Conservation (phyloP, 1,140 invertebrate species). For the Trichomalopsis sarcophagae region DNA sequence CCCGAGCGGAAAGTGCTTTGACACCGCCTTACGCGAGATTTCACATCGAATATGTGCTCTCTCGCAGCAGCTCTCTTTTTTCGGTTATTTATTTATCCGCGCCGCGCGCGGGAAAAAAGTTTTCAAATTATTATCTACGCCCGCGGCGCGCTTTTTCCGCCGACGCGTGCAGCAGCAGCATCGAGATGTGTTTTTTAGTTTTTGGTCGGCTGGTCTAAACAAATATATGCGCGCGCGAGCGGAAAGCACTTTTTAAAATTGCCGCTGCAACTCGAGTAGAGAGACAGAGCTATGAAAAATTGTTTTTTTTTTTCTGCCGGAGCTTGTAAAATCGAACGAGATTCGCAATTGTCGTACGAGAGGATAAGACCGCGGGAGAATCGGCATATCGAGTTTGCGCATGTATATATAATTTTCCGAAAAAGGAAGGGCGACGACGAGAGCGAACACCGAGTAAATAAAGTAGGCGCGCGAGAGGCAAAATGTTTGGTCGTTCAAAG, state of each 20-base stretch:
- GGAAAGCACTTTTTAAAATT: not conserved
- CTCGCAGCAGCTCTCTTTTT: too few species aligned
- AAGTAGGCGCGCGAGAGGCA: conserved; percentile 48
- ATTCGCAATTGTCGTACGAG: not conserved
- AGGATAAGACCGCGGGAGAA: too few species aligned
- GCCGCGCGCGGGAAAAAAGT: conserved; percentile 1
- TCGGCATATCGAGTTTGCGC: not conserved
- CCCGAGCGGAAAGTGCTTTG: not conserved
- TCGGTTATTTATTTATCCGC: conserved; percentile 30
- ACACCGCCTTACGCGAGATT: conserved; percentile 17
- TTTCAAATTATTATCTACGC: conserved; percentile 41
- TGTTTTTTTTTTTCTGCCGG: not conserved
- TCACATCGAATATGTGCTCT: conserved; percentile 19
- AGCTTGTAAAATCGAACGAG: conserved; percentile 3
- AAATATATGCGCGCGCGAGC: not conserved
- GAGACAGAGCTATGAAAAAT: not conserved
- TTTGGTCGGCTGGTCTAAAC: not conserved
- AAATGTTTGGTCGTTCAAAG: conserved; percentile 54
- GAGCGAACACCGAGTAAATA: conserved; percentile 49
- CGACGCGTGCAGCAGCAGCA: too few species aligned
- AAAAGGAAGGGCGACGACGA: conserved; percentile 12
- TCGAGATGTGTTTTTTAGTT: not conserved
- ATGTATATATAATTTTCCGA: not conserved
- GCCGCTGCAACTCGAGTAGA: not conserved
- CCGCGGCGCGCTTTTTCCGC: not conserved